Conservation (phyloP, 2,888 invertebrate species). For the Syrphus vitripennis region DNA sequence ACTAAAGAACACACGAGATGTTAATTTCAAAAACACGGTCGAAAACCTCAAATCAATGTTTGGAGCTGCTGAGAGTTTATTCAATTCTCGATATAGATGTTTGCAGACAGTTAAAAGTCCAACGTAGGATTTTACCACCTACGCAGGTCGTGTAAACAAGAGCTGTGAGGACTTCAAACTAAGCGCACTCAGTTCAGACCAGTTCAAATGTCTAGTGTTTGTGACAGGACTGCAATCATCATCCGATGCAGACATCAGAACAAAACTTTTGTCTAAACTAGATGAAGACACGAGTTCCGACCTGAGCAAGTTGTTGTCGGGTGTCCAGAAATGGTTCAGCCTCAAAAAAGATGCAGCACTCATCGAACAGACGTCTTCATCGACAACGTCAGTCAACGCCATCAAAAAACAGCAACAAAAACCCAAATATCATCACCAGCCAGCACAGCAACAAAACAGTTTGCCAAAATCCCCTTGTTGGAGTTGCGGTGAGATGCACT, state of each 20-base stretch:
- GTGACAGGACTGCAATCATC: constrained; percentile 26
- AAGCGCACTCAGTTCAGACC: neutral
- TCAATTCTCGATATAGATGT: constrained; percentile 12
- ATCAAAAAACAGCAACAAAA: neutral
- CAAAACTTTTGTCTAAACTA: neutral
- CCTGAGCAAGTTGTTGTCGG: neutral
- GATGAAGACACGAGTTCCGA: neutral
- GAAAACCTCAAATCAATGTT: neutral
- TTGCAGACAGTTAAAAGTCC: neutral
- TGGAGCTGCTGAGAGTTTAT: neutral
- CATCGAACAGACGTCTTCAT: neutral
- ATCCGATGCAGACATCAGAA: neutral
- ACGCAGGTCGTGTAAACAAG: neutral
- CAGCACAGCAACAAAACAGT: neutral
- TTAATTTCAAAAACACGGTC: too few species aligned
- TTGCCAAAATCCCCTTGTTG: neutral
- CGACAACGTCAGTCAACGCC: neutral
- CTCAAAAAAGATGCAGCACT: neutral
- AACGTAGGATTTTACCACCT: neutral
- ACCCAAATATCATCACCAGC: neutral
- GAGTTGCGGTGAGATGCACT: neutral
- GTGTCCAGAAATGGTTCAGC: neutral
- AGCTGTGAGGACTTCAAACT: constrained; percentile 5
- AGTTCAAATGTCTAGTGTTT: constrained; percentile 35
- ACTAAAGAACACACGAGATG: too few species aligned